phyloP scores from a whole-genome alignment of 30 jellyfish, hydroid and myxozoan species.

The Cassiopea xamachana region DNA sequence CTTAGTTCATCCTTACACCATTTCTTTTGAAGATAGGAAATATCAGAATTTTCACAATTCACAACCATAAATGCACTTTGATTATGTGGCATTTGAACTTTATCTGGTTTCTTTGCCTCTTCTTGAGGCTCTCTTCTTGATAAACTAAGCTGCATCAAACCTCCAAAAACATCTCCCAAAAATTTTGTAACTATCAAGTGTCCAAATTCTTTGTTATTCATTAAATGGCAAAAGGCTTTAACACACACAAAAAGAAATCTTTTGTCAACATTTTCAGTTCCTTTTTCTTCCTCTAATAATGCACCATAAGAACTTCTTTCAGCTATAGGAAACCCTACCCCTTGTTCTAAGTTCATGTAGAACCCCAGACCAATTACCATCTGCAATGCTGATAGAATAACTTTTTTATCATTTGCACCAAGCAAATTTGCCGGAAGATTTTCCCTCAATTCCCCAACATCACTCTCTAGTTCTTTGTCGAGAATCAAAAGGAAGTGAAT shows the following conservation, averaged over 20 bases:
- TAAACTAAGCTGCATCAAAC: conserved; percentile 65
- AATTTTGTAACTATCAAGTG: conserved; percentile 15
- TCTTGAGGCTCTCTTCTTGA: not conserved
- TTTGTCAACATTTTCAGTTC: not conserved
- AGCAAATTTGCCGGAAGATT: not conserved
- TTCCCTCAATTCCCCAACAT: not conserved
- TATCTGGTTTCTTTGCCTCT: not conserved
- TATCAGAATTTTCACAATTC: not conserved
- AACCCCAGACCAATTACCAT: conserved; percentile 36
- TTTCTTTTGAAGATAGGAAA: conserved; percentile 73
- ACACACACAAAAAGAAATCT: conserved; percentile 29
- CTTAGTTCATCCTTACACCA: conserved; percentile 73
- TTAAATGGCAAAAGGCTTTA: conserved; percentile 11
- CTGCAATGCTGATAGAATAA: conserved; percentile 36
- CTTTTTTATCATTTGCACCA: conserved; percentile 55
- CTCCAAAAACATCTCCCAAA: conserved; percentile 49
- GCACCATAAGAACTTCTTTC: conserved; percentile 36
- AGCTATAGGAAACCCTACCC: conserved; percentile 25
- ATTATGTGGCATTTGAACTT: not conserved
- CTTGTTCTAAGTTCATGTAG: conserved; percentile 23
- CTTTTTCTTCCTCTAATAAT: conserved; percentile 32
- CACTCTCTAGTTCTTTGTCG: not conserved
- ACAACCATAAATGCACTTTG: not conserved
- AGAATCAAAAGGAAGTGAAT: not conserved
- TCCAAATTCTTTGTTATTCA: conserved; percentile 21